Percentiles rank a stretch among this genome's conserved stretches.
These are phyloP conservation scores for Pyxicephalus adspersus DNA, from an alignment of 2,113 vertebrate species.

Conservation along the genomic window DNA sequence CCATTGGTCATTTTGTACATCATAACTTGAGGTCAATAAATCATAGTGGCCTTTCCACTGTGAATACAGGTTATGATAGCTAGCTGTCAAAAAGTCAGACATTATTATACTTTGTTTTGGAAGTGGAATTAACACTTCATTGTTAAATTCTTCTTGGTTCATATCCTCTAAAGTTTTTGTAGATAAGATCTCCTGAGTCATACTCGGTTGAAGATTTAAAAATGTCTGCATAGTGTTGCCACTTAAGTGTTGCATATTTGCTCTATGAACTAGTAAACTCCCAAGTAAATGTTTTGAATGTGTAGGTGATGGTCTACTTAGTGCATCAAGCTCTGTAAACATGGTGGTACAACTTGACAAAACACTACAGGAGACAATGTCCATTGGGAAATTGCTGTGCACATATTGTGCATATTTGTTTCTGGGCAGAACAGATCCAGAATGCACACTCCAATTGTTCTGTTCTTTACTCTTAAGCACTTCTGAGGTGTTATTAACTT, in stretches of 20 bases:
- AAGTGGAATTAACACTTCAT: neutral
- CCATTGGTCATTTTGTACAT: constrained; percentile 51
- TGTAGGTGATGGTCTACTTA: constrained; percentile 22
- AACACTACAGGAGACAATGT: constrained; percentile 53
- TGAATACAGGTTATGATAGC: neutral
- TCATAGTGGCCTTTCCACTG: neutral
- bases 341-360: constrained; percentile 22
- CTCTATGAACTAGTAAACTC: constrained; percentile 30
- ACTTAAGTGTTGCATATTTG: constrained; percentile 16
- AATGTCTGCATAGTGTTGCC: constrained; percentile 49
- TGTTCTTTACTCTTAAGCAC: constrained; percentile 35
- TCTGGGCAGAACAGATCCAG: constrained; percentile 48
- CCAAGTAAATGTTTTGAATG: neutral
- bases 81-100: constrained; percentile 57
- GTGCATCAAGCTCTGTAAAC: constrained; percentile 45
- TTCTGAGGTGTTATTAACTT: constrained; percentile 30
- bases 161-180: constrained; percentile 32
- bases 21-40: constrained; percentile 59
- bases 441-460: constrained; percentile 38
- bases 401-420: constrained; percentile 42
- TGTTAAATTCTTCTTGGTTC: constrained; percentile 34
- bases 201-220: constrained; percentile 56
- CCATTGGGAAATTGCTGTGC: neutral
- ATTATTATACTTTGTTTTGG: constrained; percentile 41
- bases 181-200: constrained; percentile 48